These are phyloP conservation scores for Hoplias malabaricus DNA, from an alignment of 2,113 vertebrate genomes.

Conservation along the genomic window DNA sequence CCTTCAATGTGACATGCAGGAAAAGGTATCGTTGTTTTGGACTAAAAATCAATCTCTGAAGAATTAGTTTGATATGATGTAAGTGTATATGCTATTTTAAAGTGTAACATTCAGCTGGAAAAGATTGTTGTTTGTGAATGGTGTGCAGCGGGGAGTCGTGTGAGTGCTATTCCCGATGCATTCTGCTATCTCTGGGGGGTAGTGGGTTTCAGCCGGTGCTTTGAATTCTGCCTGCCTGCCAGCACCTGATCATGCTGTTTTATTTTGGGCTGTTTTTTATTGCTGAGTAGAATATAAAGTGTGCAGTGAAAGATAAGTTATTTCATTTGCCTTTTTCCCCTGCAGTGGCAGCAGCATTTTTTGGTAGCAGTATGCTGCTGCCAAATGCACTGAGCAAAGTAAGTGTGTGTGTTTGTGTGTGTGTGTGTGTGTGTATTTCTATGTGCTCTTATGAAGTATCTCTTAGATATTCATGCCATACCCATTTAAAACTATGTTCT, in stretches of 20 bases:
- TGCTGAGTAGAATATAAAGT: slow-evolving; percentile 32
- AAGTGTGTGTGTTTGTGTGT: background rate
- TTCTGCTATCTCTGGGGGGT: slow-evolving; percentile 6
- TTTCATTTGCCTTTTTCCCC: slow-evolving; percentile 8
- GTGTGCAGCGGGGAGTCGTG: background rate
- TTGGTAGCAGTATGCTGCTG: background rate
- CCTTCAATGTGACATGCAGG: background rate
- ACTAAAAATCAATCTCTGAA: background rate
- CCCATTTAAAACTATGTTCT: background rate
- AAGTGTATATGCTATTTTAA: background rate
- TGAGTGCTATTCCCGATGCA: background rate
- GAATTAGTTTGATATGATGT: background rate
- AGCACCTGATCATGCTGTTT: slow-evolving; percentile 24
- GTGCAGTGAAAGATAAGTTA: slow-evolving; percentile 19
- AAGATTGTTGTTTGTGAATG: background rate
- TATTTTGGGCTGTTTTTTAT: slow-evolving; percentile 22
- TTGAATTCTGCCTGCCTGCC: slow-evolving; percentile 1
- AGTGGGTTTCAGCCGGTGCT: background rate
- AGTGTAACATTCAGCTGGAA: background rate
- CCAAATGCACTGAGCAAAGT: background rate
- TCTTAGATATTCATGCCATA: background rate
- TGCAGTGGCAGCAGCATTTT: background rate
- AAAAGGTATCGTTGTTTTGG: background rate
- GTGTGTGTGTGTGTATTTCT: background rate
- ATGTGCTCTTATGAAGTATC: background rate